Conservation (phyloP, 2,113 vertebrate species). For the Acanthisitta chloris region DNA sequence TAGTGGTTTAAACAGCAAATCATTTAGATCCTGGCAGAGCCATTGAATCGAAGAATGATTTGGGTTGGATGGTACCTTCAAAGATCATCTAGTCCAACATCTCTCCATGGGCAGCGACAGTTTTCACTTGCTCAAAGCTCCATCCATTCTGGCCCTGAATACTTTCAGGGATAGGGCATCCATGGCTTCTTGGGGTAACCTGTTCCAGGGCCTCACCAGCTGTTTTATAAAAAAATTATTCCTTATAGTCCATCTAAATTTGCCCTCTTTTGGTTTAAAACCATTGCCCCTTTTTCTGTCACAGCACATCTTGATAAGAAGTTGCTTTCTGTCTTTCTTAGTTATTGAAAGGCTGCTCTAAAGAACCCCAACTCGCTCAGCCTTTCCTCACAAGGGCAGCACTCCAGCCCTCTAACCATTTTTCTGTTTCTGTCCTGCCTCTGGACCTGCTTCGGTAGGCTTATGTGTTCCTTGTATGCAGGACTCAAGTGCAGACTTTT, state of each 20-base stretch:
- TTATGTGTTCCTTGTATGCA: not conserved
- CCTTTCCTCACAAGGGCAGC: not conserved
- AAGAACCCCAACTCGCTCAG: not conserved
- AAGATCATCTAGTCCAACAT: not conserved
- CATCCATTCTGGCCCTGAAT: accelerated
- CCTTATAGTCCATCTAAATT: not conserved
- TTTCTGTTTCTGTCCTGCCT: not conserved
- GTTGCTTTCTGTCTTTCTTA: not conserved
- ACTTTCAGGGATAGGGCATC: not conserved
- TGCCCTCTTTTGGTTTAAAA: not conserved
- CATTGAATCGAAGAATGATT: not conserved
- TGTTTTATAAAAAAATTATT: not conserved
- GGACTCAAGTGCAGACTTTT: not conserved
- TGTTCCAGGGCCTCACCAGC: not conserved
- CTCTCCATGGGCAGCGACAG: not conserved
- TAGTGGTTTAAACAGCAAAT: not conserved
- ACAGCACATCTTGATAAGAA: not conserved
- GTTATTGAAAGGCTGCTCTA: not conserved
- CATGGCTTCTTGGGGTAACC: not conserved
- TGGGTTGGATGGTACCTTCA: not conserved
- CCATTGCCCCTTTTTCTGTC: not conserved
- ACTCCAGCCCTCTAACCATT: not conserved
- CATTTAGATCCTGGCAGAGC: not conserved
- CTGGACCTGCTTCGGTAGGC: not conserved
- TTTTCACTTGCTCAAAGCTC: not conserved